Conservation (phyloP, 2,113 vertebrate genomes). For the Callospermophilus lateralis region DNA sequence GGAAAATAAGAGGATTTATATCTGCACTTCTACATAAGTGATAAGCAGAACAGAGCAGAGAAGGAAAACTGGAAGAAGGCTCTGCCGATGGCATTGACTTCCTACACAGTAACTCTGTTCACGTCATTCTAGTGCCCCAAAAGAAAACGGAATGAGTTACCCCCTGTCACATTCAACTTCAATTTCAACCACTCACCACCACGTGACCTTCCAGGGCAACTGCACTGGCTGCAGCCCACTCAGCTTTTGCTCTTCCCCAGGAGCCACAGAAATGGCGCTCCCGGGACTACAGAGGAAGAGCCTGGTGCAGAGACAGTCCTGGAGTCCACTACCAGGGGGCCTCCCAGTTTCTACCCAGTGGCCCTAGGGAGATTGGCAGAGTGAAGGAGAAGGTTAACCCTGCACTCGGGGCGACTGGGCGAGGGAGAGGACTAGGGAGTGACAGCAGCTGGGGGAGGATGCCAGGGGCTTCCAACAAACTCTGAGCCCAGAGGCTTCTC, state of each 20-base stretch:
- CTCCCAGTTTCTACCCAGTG: background rate
- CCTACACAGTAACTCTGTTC: background rate
- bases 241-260: background rate
- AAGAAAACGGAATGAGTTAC: background rate
- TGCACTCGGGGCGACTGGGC: background rate
- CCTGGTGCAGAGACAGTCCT: background rate
- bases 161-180: background rate
- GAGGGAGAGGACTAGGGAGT: background rate
- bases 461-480: background rate
- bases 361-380: background rate
- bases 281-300: background rate
- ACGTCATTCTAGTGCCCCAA: background rate
- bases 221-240: too few species aligned
- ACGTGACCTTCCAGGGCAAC: background rate
- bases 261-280: background rate
- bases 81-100: background rate
- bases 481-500: background rate
- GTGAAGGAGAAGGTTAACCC: background rate
- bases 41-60: background rate
- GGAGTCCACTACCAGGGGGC: background rate
- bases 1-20: background rate
- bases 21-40: background rate
- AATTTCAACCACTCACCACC: background rate
- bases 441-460: background rate
- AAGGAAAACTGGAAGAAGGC: background rate